A percentile compares a stretch with the other conserved stretches of the same genome.
These are phyloP conservation scores for Nephila pilipes DNA, from an alignment of 1,140 invertebrate genomes.

Conservation along the genomic window DNA sequence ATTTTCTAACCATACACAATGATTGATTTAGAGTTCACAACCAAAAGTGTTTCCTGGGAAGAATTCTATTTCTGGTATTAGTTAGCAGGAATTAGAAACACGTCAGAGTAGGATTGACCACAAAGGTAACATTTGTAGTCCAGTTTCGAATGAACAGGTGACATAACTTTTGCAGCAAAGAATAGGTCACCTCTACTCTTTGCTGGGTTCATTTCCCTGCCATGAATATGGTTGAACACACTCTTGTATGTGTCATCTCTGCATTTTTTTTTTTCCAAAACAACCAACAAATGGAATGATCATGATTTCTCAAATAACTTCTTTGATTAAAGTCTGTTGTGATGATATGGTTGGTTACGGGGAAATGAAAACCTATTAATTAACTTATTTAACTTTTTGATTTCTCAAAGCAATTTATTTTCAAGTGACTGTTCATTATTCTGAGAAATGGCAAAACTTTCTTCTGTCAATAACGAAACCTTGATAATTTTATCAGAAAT, in stretches of 20 bases:
- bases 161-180: conserved; percentile 3
- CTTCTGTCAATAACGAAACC: too few relatives aligned
- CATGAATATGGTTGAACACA: background rate
- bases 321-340: background rate
- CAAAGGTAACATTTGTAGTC: conserved; percentile 22
- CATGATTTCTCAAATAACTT: background rate
- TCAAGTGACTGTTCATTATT: too few relatives aligned
- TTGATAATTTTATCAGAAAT: too few relatives aligned
- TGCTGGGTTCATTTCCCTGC: background rate
- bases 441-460: too few relatives aligned
- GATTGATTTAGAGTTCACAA: conserved; percentile 65
- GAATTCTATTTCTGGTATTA: background rate
- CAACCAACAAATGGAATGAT: background rate
- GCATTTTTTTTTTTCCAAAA: background rate
- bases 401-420: too few relatives aligned
- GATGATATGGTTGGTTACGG: too few relatives aligned
- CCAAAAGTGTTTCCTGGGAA: conserved; percentile 37
- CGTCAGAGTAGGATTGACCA: conserved; percentile 64
- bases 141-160: conserved; percentile 10
- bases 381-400: too few relatives aligned
- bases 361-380: too few relatives aligned
- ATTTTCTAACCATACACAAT: too few relatives aligned
- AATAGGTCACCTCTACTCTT: conserved; percentile 13
- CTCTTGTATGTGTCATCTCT: background rate
- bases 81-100: conserved; percentile 53